Evolutionary conservation across 1,140 invertebrate species (phyloP), one percentile per base, ranked within the genome.

Genomic region (Luehdorfia chinensis): DNA sequence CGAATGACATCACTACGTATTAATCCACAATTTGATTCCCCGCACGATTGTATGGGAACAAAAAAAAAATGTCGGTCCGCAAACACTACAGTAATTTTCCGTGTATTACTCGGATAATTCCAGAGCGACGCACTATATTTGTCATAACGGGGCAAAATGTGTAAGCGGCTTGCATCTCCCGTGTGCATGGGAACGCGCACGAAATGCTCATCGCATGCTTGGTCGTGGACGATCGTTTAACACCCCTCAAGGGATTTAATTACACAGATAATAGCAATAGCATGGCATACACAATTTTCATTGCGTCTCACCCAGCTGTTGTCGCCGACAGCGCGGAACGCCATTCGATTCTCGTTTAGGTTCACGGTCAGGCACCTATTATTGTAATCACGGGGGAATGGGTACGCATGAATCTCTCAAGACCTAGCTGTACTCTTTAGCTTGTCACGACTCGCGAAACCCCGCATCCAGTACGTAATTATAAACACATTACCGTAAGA

Each of bases 401-500:
- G 50, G 47, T 56, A 54, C 45, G 59, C 53, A 59, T 31, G 50
- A 53, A 55, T 60, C 47, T 65, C 44, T 53, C 47, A n/a, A 8
- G 19, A 23, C 34, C 21, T 41, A 16, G 4, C 16, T n/a, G n/a
- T n/a, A 6, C 25, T 15, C 23, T 30, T 46, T 56, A 59, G 47
- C 51, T 49, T 59, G 62, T 74, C 70, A 73, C 68, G 61, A 75
- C 59, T 60, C 45, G 48, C 55, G 60, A 61, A 67, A 62, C 59
- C 62, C 61, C 63, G 56, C 68, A 55, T 57, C n/a, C n/a, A n/a
- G n/a, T 63, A 65, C 59, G 70, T 74, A 74, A 78, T 79, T 79
- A 79, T 83, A 79, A 79, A 78, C 59, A 66, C 78, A 83, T 83
- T 77, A 83, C 52, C 46, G 64, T 64, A 68, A 70, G 64, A 72